A percentile compares a stretch with the other conserved stretches of the same genome.
Evolutionary conservation across 2,888 invertebrate species (phyloP).

Genomic region (Leptopilina drosophilae): DNA sequence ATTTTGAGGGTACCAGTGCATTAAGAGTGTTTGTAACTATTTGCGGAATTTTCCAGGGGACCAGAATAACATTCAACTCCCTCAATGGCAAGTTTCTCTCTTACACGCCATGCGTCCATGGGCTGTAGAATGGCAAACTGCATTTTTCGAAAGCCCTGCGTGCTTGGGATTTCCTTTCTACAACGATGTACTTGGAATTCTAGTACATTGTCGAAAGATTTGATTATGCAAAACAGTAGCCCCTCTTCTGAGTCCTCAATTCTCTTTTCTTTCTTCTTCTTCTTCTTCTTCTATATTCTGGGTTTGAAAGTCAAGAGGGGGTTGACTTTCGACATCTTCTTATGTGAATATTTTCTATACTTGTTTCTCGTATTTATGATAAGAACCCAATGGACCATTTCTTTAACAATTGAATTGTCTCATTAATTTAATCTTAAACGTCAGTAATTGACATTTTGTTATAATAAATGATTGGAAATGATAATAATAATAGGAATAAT

Average conservation of each 20-base stretch:
- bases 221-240: conserved; percentile 71
- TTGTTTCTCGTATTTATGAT: no score
- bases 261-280: conserved; percentile 38
- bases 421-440: no score
- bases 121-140: conserved; percentile 55
- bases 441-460: no score
- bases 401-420: no score
- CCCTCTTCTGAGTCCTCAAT: not conserved
- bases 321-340: conserved; percentile 44
- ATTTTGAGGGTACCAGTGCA: not conserved
- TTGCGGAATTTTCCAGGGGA: conserved; percentile 67
- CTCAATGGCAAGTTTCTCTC: conserved; percentile 23
- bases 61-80: conserved; percentile 19
- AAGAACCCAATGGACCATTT: no score
- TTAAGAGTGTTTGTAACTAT: conserved; percentile 61
- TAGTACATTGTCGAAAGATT: conserved; percentile 70
- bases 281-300: not conserved
- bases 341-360: not conserved
- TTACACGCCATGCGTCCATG: conserved; percentile 47
- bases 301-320: conserved; percentile 27
- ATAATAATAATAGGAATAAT: no score
- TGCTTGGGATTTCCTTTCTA: conserved; percentile 62
- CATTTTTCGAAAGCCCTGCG: conserved; percentile 71
- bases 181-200: conserved; percentile 63
- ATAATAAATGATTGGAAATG: no score